A percentile compares a stretch with the other conserved stretches of the same genome.
These are phyloP conservation scores for Itoplectis maculator DNA, from an alignment of 2,888 invertebrate genomes.

Conservation along the genomic window DNA sequence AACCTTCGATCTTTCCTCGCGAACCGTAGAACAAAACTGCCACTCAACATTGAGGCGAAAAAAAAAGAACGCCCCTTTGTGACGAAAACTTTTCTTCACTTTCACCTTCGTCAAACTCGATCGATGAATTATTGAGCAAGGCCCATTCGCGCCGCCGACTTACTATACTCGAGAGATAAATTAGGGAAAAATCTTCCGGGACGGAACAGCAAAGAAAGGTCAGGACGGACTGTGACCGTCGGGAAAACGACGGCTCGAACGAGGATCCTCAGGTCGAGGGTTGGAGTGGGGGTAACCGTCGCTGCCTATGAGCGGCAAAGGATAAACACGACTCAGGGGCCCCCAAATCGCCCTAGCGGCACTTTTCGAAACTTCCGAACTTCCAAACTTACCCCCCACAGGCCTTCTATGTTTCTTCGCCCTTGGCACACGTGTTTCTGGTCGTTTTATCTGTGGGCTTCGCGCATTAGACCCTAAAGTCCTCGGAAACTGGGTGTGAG, in stretches of 20 bases:
- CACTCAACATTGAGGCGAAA: conserved; percentile 10
- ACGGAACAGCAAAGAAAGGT: conserved; percentile 22
- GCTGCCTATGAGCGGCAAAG: neutral
- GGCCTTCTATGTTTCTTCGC: conserved; percentile 26
- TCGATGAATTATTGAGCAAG: conserved; percentile 23
- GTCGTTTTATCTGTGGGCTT: conserved; percentile 37
- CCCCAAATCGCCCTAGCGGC: conserved; percentile 30
- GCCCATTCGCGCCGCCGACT: neutral
- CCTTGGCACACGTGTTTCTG: conserved; percentile 37
- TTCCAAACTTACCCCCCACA: conserved; percentile 24
- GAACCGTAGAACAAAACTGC: conserved; percentile 17
- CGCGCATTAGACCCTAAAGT: neutral
- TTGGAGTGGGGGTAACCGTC: conserved; percentile 3
- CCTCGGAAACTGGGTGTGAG: neutral
- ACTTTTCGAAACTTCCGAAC: conserved; percentile 26
- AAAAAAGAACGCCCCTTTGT: neutral
- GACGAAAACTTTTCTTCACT: conserved; percentile 24
- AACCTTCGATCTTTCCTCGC: conserved; percentile 13
- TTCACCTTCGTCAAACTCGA: conserved; percentile 43
- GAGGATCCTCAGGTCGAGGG: conserved; percentile 41
- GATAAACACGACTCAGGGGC: no score
- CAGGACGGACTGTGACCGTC: conserved; percentile 28
- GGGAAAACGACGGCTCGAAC: conserved; percentile 13
- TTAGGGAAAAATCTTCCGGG: conserved; percentile 8
- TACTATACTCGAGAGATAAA: neutral